Evolutionary conservation across 2,113 vertebrate genomes (phyloP).

Genomic region (Ammospiza nelsoni): DNA sequence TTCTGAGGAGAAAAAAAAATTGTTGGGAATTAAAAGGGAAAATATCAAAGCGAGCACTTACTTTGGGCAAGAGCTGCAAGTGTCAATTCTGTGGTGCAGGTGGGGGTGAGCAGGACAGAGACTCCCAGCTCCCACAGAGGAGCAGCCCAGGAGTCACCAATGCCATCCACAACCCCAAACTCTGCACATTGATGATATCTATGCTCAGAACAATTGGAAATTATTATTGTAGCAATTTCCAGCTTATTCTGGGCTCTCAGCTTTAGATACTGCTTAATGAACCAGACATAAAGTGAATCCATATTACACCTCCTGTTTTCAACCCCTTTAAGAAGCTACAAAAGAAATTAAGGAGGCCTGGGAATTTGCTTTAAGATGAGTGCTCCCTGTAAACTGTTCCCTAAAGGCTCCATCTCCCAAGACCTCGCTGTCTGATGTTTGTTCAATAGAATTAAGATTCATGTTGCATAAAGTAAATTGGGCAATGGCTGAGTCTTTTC

Average conservation of each 20-base stretch:
- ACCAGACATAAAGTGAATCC: neutral
- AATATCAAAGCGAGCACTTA: neutral
- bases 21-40: neutral
- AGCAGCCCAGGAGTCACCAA: neutral
- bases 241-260: neutral
- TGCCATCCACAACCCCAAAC: neutral
- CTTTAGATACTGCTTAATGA: neutral
- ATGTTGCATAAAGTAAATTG: slow-evolving; percentile 37
- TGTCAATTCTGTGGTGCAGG: accelerated
- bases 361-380: slow-evolving; percentile 16
- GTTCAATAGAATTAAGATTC: slow-evolving; percentile 63
- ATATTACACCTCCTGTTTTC: neutral
- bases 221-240: neutral
- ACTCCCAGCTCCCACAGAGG: neutral
- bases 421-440: neutral
- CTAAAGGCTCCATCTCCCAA: neutral
- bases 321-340: neutral
- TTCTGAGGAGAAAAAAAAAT: neutral
- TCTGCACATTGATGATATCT: neutral
- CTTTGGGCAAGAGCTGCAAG: neutral
- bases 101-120: neutral
- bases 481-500: neutral
- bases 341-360: slow-evolving; percentile 6
- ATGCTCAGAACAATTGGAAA: neutral
- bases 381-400: slow-evolving; percentile 10